A percentile compares a stretch with the other conserved stretches of the same genome.
These are phyloP conservation scores for Melanocharis versteri DNA, from an alignment of 2,113 vertebrate genomes.

Conservation along the genomic window DNA sequence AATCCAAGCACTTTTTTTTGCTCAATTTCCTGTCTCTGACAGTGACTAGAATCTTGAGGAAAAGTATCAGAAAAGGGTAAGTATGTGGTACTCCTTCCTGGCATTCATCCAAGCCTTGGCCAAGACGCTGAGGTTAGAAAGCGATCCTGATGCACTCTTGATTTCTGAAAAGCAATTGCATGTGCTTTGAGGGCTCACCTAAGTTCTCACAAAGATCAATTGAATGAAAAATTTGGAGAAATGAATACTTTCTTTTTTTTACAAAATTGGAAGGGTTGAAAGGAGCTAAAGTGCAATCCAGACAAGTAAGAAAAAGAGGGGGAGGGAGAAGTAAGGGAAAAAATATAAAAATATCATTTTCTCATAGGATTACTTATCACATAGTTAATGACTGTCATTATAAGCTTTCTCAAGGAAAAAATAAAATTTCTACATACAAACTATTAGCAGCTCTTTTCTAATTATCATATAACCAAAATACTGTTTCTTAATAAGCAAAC, in stretches of 20 bases:
- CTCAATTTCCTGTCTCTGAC: slow-evolving; percentile 3
- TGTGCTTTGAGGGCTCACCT: background rate
- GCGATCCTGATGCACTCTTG: background rate
- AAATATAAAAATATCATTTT: background rate
- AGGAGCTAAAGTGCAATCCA: background rate
- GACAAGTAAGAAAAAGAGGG: fast-evolving
- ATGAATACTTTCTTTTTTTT: background rate
- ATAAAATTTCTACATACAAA: background rate
- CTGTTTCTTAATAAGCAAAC: background rate
- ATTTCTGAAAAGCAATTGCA: background rate
- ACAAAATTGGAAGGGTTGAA: background rate
- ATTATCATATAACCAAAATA: background rate
- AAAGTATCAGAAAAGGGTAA: background rate
- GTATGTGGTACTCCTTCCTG: background rate
- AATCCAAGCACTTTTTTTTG: background rate
- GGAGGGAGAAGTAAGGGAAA: background rate
- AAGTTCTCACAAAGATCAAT: background rate
- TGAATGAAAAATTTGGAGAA: background rate
- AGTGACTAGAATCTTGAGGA: background rate
- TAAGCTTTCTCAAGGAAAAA: background rate
- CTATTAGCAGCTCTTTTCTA: background rate
- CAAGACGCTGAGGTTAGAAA: background rate
- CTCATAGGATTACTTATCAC: background rate
- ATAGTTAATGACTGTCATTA: background rate
- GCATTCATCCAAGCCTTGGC: background rate